Evolutionary conservation across 1,140 invertebrate species (phyloP), one percentile per base, ranked within the genome.

Genomic region (Helicoverpa zea): DNA sequence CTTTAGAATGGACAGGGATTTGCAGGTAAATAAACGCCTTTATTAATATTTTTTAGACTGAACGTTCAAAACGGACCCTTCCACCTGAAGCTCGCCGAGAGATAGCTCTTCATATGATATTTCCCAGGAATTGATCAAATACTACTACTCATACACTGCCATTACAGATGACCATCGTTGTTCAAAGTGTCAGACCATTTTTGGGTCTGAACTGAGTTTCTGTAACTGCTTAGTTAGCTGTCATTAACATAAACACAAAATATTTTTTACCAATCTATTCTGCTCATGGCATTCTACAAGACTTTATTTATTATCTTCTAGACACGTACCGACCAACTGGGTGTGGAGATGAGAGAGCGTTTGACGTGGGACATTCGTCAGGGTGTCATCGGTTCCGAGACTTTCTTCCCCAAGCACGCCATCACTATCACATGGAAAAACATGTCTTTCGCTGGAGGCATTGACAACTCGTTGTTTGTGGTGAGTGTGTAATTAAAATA

Each of bases 351-450:
- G 92, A 95, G 98, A 64, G 98, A 99, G 91, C 95, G 98, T 54
- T 87, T 98, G 0, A 98, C 97, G 86, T 98, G 98, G 97, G 98
- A 99, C 88, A 97, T 99, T 61, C 96, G 98, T 18, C 96, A 98
- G 84, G 98, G 98, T 3, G 98, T 99, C 56, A 98, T 99, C 43
- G 98, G 98, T 0, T 97, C 98, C 0, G 97, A 98, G 35, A 97
- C 97, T 0, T 99, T 99, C 92, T 95, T 96, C 68, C 98, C 98
- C 0, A 98, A 99, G 89, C 98, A 99, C 88, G 97, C 97, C 3
- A 95, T 98, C 56, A 98, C 99, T 84, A 96, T 98, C n/a, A 99
- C 98, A 1, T 99, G 98, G 98, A 99, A 98, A 92, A 99, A 99
- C 90, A 97, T 99, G 91, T 98, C 98, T 0, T 99, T 99, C 92